Base-by-base conservation (phyloP, 2,113 vertebrate genomes). In the Syrrhaptes paradoxus region DNA sequence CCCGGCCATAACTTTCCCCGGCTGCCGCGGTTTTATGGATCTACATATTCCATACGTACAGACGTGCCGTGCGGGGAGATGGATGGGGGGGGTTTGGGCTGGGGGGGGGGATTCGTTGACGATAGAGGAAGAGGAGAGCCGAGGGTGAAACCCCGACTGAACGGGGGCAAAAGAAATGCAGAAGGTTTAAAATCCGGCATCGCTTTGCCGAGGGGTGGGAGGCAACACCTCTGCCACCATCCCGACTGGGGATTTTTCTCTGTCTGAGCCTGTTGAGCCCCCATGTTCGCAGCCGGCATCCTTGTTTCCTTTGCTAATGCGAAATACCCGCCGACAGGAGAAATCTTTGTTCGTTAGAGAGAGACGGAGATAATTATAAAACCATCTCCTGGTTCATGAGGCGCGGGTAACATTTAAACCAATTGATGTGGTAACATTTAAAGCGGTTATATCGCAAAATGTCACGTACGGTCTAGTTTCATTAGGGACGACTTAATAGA, bases 371-470 rank as follows among this genome's bases (percentile, higher is more conserved):
- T 96, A 97, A 97, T 97, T 93, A 97, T 83, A 91, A 94, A 93
- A 34, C 94, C 95, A 93, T 96, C 94, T 96, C 94, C 85, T 41
- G 75, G 92, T 94, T 80, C 89, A 84, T 51, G 88, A 96, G 90
- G 93, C 68, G 77, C 45, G 87, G 95, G 85, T 95, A 93, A 95
- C 96, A 95, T 97, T 97, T 95, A 93, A 95, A 84, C 93, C 85
- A 93, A 97, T 95, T 95, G 95, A 91, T 93, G 96, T 70, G 87
- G 72, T 96, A 92, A 95, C 96, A 96, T 97, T 97, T 95, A 91
- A 93, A 96, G 97, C 94, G 24, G 72, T 65, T 93, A 61, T 79
- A 49, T 85, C 65, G 95, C 94, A 51, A 95, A 97, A 93, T 96
- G 89, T 95, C 95, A 97, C 94, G 68, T 72, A 41, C 67, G 55